These are phyloP conservation scores for Protomyctophum bolini DNA, from an alignment of 2,113 vertebrate genomes.

Conservation along the genomic window DNA sequence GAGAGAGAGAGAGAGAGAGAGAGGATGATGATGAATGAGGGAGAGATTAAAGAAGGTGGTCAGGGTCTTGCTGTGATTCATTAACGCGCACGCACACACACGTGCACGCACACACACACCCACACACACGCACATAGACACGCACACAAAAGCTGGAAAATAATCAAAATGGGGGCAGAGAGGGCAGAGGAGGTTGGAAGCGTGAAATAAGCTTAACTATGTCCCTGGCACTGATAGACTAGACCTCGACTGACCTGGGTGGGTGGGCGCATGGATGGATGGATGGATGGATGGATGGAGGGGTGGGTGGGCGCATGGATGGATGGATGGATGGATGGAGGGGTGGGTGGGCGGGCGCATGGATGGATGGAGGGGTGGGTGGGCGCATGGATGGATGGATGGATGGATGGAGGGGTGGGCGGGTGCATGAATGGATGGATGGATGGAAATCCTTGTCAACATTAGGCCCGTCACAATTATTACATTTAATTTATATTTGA, in stretches of 20 bases:
- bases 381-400: not conserved
- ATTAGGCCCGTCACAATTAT: too few species aligned
- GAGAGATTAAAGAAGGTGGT: not conserved
- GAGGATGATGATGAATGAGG: not conserved
- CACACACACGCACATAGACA: too few species aligned
- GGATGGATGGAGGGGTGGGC: too few species aligned
- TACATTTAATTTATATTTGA: too few species aligned
- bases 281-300: not conserved
- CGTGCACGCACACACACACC: conserved; percentile 4
- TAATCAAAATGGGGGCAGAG: too few species aligned
- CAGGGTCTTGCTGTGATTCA: not conserved
- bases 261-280: not conserved
- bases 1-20: not conserved
- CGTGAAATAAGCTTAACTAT: too few species aligned
- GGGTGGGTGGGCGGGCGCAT: not conserved
- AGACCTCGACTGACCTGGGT: too few species aligned
- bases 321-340: not conserved
- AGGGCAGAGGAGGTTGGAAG: not conserved
- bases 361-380: not conserved
- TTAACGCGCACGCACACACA: not conserved
- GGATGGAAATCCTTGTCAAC: too few species aligned
- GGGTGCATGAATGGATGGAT: not conserved
- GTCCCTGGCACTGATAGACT: too few species aligned
- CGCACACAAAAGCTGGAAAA: too few species aligned
- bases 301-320: too few species aligned